Percentiles rank a stretch among this genome's conserved stretches.
These are phyloP conservation scores for Cyprinodon variegatus DNA, from an alignment of 2,113 vertebrate genomes.

Conservation along the genomic window DNA sequence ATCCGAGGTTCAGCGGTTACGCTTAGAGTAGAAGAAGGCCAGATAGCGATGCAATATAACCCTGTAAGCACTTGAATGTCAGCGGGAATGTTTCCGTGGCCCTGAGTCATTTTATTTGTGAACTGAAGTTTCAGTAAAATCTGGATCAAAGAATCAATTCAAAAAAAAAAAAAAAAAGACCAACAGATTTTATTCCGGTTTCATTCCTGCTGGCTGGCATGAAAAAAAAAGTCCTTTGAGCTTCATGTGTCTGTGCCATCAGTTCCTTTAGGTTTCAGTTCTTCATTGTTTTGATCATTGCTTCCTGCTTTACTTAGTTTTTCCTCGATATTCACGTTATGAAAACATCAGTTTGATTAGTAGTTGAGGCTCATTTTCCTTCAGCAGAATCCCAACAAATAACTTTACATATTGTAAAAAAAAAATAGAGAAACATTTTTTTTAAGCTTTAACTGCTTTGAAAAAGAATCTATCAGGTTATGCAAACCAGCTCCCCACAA, in stretches of 20 bases:
- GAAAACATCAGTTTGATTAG: neutral
- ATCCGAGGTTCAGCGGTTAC: conserved; percentile 24
- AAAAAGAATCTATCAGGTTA: no score
- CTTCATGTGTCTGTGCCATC: conserved; percentile 40
- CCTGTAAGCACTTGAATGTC: conserved; percentile 62
- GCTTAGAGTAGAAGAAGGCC: conserved; percentile 25
- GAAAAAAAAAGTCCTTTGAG: conserved; percentile 49
- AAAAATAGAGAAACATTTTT: no score
- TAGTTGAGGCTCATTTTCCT: neutral
- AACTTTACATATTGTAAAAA: no score
- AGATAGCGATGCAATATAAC: conserved; percentile 59
- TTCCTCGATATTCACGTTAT: neutral
- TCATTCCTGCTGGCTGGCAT: conserved; percentile 51
- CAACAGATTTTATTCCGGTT: neutral
- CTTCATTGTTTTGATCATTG: neutral
- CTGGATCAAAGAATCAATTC: conserved; percentile 23
- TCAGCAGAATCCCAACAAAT: neutral
- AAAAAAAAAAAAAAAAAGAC: conserved; percentile 36
- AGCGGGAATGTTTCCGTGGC: conserved; percentile 30
- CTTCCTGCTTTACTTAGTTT: neutral
- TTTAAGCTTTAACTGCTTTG: no score
- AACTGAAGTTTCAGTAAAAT: neutral
- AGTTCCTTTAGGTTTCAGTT: neutral
- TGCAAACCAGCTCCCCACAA: no score
- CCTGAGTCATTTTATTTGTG: conserved; percentile 1